Evolutionary conservation across 2,888 invertebrate species (phyloP).

Genomic region (Oasisia sp.): DNA sequence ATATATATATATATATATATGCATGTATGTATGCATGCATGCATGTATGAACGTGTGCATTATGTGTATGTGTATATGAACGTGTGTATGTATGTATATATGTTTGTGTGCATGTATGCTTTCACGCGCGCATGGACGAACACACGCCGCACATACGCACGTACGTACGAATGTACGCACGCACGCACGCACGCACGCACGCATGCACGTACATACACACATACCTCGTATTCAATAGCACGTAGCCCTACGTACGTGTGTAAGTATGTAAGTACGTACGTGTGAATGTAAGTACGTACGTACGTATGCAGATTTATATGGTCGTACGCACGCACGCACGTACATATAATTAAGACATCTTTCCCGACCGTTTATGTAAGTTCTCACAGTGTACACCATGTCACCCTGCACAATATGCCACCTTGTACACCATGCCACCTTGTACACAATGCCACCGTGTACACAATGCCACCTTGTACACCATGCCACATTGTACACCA

Average conservation of each 20-base stretch:
- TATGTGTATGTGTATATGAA: background rate
- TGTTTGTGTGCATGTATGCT: no score
- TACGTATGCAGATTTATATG: background rate
- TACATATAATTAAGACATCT: no score
- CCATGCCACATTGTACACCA: no score
- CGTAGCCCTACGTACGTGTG: background rate
- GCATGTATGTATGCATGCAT: background rate
- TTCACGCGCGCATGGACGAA: no score
- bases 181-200: background rate
- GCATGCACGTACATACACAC: background rate
- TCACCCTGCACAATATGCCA: no score
- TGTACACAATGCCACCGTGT: no score
- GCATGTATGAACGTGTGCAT: background rate
- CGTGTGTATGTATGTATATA: background rate
- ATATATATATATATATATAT: background rate
- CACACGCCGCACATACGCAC: no score
- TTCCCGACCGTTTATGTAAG: no score
- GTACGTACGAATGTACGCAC: no score
- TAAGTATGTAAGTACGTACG: background rate
- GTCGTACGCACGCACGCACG: background rate
- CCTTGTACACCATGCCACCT: no score
- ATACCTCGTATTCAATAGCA: background rate
- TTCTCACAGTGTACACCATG: no score
- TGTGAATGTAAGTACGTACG: background rate
- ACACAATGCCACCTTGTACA: no score